Evolutionary conservation across 1,140 invertebrate species (phyloP), one percentile per base, ranked within the genome.

Genomic region (Papilio machaon): DNA sequence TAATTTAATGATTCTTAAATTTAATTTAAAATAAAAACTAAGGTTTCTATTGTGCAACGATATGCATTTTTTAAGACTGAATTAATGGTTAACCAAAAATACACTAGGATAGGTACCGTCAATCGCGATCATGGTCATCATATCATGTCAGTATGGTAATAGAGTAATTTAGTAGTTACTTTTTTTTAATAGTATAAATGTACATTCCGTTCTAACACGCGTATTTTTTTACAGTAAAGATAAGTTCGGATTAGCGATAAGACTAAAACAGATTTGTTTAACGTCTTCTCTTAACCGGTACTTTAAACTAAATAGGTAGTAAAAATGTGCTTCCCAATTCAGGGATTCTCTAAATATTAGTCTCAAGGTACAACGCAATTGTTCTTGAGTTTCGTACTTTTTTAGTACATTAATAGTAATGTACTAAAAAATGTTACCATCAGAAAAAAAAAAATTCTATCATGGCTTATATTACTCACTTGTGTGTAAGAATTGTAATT

Each of bases 231-330:
- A 35, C 64, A 1, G 64, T 30, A 6, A 67, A 67, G 64, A 67
- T 67, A 67, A 67, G n/a, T n/a, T n/a, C n/a, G n/a, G n/a, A n/a
- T n/a, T n/a, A n/a, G n/a, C n/a, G n/a, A n/a, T n/a, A n/a, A n/a
- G n/a, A n/a, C n/a, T n/a, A n/a, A n/a, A n/a, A n/a, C n/a, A n/a
- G n/a, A n/a, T n/a, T n/a, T n/a, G n/a, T n/a, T n/a, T n/a, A n/a
- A n/a, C n/a, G n/a, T n/a, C n/a, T n/a, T n/a, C n/a, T n/a, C n/a
- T n/a, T 67, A 67, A 67, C 64, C 64, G 64, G 64, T 67, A 10
- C 64, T 35, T 67, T 67, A 67, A 67, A 35, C 64, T 67, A 67
- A 67, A 67, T 23, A 35, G 64, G 64, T 35, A 67, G 64, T 67
- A 67, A 67, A 67, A 67, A 67, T 67, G 64, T 67, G 30, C 7